Evolutionary conservation across 1,140 invertebrate genomes (phyloP), one percentile per base, ranked within the genome.

Genomic region (Drosophila aff.): DNA sequence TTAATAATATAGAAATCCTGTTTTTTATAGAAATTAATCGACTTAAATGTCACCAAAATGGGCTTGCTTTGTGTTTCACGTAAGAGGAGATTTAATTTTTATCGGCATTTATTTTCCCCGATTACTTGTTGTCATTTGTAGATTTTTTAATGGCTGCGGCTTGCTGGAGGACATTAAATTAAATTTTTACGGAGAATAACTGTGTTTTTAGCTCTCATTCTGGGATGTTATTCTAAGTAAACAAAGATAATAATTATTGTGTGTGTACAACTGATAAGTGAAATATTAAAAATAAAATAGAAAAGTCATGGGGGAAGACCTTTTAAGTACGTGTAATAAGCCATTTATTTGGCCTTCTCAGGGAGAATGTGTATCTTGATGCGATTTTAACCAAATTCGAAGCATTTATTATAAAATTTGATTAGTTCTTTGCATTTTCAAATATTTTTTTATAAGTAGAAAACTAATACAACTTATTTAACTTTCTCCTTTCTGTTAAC

Each of bases 1-100:
- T 36, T 36, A 46, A n/a, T 46, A 31, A 44, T 33, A 38, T 53
- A 4, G 3, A 38, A 71, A 57, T 31, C 40, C 21, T 23, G 64
- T 46, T 67, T 28, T 61, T 13, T 23, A n/a, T n/a, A 10, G 8
- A 11, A 36, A 61, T 46, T 61, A 46, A 66, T 66, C 33, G 31
- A 3, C 9, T 13, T 60, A 23, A 46, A 47, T 26, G 43, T 18
- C 57, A 38, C 13, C 33, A 23, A 47, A 46, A 38, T 13, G 31
- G n/a, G n/a, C 21, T 49, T 18, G 9, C 9, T 41, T 52, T 52
- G 23, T 31, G 26, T 8, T 28, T 23, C 9, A n/a, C 4, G 15
- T 41, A 21, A n/a, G n/a, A 8, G 11, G 10, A 8, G 10, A 21
- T 21, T 16, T 18, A 2, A 23, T 33, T 23, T 21, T 16, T 0